Evolutionary conservation across 1,140 invertebrate genomes (phyloP), one percentile per base, ranked within the genome.

Genomic region (Drosophila setifemur): DNA sequence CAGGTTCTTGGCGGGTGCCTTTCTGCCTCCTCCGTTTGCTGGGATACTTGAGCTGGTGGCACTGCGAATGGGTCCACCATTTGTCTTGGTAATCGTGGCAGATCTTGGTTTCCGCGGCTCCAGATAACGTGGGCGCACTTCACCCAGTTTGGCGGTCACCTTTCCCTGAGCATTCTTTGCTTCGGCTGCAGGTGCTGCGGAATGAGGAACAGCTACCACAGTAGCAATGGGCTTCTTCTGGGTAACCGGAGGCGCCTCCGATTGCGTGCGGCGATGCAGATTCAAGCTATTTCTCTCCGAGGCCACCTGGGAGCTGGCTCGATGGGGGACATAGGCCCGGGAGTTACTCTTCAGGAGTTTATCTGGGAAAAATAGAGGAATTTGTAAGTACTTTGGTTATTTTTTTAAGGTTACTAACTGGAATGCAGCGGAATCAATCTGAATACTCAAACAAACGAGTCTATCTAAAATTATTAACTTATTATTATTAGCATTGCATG

Each of bases 31-130:
- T 2, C 35, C 52, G 4, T 33, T 71, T 2, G 70, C 61, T 8
- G 88, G 76, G 47, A 94, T 82, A 92, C 93, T 26, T 91, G 94
- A 9, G 91, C 94, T 61, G 91, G 93, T 68, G 92, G 92, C 79
- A 91, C 92, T 83, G 54, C 88, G 69, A 44, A 90, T 43, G 49
- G 90, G 91, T 89, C 81, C 91, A 11, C 50, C 72, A 31, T 47
- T 47, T 33, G 66, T 48, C n/a, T 48, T 21, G 6, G 82, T n/a
- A n/a, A n/a, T n/a, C n/a, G n/a, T n/a, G n/a, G n/a, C n/a, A n/a
- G n/a, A n/a, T n/a, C n/a, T n/a, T n/a, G n/a, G n/a, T n/a, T n/a
- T n/a, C 19, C 25, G 60, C 44, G 54, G 87, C 68, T 92, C 93
- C 33, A 93, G 69, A 54, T 93, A 93, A 11, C 93, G 91, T 1